A percentile compares a stretch with the other conserved stretches of the same genome.
Evolutionary conservation across 2,113 vertebrate species (phyloP).

Genomic region (Paramormyrops kingsleyae): DNA sequence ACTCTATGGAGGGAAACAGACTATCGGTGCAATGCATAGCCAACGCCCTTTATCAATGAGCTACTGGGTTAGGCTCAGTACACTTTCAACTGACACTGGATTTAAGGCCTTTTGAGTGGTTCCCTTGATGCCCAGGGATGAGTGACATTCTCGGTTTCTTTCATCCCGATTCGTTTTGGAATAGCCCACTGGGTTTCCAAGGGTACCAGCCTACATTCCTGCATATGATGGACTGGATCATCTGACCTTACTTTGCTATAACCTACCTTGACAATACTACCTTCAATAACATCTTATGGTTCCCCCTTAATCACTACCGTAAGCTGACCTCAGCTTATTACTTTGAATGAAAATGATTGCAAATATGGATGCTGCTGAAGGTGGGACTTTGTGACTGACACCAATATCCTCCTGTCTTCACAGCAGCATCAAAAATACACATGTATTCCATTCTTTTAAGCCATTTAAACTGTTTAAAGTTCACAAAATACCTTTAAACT

Average conservation of each 20-base stretch:
- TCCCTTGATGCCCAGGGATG: neutral
- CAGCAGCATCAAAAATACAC: neutral
- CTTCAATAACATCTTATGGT: neutral
- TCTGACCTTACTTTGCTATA: neutral
- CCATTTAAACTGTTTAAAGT: neutral
- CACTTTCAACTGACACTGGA: neutral
- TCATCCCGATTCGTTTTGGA: neutral
- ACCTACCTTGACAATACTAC: neutral
- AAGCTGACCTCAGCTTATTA: neutral
- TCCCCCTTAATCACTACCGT: neutral
- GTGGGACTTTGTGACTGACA: neutral
- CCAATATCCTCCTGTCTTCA: neutral
- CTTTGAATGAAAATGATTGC: neutral
- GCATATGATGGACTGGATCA: neutral
- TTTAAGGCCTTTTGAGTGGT: neutral
- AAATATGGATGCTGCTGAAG: neutral
- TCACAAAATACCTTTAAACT: conserved; percentile 27
- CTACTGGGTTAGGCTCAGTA: neutral
- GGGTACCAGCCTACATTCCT: neutral
- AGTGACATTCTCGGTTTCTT: neutral
- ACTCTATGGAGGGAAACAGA: neutral
- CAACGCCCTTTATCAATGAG: neutral
- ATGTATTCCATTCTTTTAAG: neutral
- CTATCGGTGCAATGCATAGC: neutral
- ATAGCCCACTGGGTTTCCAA: neutral